Evolutionary conservation across 2,113 vertebrate genomes (phyloP).

Genomic region (Columba janthina): DNA sequence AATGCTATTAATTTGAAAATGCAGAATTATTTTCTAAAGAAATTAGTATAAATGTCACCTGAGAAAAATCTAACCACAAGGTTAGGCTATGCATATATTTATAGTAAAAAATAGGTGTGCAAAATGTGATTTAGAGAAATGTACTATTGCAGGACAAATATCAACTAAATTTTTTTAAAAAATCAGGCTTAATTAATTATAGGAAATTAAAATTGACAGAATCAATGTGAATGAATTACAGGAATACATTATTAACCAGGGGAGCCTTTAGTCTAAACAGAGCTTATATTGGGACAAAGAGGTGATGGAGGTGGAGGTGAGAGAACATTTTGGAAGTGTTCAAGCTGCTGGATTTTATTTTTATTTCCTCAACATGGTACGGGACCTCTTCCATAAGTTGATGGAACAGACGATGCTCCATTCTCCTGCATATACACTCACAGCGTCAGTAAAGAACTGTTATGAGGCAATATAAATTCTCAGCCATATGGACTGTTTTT

Average conservation of each 20-base stretch:
- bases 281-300: neutral
- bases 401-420: neutral
- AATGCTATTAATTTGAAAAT: neutral
- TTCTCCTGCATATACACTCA: neutral
- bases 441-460: neutral
- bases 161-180: neutral
- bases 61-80: neutral
- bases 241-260: neutral
- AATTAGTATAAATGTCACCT: neutral
- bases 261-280: neutral
- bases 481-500: neutral
- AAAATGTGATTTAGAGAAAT: neutral
- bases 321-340: slow-evolving; percentile 24
- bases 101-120: neutral
- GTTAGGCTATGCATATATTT: neutral
- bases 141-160: neutral
- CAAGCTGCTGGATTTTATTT: slow-evolving; percentile 39
- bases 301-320: neutral
- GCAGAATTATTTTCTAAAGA: neutral
- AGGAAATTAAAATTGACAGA: neutral
- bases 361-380: neutral
- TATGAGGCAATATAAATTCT: neutral
- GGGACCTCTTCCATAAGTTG: neutral
- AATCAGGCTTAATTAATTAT: neutral
- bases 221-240: neutral